Base-by-base conservation (phyloP, 2,888 invertebrate species). In the Drosophila aldrichi region DNA sequence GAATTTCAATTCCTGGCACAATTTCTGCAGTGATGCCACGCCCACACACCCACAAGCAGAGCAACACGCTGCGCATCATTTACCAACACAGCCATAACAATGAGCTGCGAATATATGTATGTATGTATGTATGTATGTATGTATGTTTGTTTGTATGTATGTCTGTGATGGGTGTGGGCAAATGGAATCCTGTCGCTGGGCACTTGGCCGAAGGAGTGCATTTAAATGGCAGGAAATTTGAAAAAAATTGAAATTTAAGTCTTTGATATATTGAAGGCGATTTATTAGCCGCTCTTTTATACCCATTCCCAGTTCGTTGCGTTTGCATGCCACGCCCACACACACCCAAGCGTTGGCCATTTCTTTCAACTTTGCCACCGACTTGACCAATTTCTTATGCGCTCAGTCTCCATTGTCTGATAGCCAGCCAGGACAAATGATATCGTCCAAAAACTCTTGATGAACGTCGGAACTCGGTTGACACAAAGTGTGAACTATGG, bases 211-310 rank as follows among this genome's bases (percentile, higher is more conserved):
- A 87, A 89, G 74, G 82, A 85, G 83, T 82, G 85, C 85, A 84
- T 82, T 84, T 91, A 88, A 91, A 90, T 90, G 82, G 82, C 77
- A 80, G 84, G 85, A 89, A 88, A 90, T 88, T 89, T 87, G 79
- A 88, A 89, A 91, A 90, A 90, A 91, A 91, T 90, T 88, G 84
- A 89, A 90, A 91, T 89, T 90, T 90, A 90, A 90, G 90, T 87
- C 91, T 84, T 82, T 90, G 89, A 90, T 80, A 90, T 90, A 90
- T 90, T 82, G 77, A 73, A 68, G 77, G 68, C 81, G 74, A 90
- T 90, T 88, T 85, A 86, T 91, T 83, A 74, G 70, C 71, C 61
- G 87, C 86, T n/a, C 83, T 67, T 73, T 69, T 40, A 16, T 32
- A 2, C 32, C 32, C 29, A 8, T 29, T 29, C 32, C n/a, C 25